A percentile compares a stretch with the other conserved stretches of the same genome.
phyloP scores from a whole-genome alignment of 2,113 vertebrate species.

The Prolemur simus region DNA sequence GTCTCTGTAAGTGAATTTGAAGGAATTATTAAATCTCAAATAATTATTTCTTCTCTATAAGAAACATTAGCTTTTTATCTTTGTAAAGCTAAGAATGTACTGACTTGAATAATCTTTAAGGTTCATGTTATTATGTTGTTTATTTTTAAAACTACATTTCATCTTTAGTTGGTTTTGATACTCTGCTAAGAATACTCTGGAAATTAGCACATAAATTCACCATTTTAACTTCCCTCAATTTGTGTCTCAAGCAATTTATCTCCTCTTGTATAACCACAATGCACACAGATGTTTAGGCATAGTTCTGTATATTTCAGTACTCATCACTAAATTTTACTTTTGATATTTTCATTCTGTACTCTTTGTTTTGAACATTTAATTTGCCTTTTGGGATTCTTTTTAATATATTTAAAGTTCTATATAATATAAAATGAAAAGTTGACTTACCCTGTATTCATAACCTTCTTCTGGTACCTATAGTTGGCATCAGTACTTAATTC shows the following conservation, averaged over 20 bases:
- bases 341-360: background rate
- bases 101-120: background rate
- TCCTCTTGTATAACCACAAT: background rate
- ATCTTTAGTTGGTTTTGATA: background rate
- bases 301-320: background rate
- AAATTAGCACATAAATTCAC: background rate
- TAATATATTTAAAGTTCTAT: background rate
- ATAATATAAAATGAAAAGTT: background rate
- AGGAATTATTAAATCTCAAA: background rate
- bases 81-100: background rate
- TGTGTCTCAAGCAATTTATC: background rate
- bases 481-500: constrained; percentile 1
- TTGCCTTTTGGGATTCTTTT: background rate
- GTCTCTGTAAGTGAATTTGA: background rate
- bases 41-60: background rate
- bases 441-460: constrained; percentile 5
- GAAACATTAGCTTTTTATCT: background rate
- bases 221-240: background rate
- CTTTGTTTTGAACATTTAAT: constrained; percentile 16
- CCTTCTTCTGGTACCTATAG: background rate
- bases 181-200: background rate
- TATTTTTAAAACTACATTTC: background rate
- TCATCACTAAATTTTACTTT: background rate
- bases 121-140: background rate
- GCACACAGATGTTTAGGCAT: background rate